phyloP scores from a whole-genome alignment of 2,113 vertebrate genomes.

The Scomber japonicus region DNA sequence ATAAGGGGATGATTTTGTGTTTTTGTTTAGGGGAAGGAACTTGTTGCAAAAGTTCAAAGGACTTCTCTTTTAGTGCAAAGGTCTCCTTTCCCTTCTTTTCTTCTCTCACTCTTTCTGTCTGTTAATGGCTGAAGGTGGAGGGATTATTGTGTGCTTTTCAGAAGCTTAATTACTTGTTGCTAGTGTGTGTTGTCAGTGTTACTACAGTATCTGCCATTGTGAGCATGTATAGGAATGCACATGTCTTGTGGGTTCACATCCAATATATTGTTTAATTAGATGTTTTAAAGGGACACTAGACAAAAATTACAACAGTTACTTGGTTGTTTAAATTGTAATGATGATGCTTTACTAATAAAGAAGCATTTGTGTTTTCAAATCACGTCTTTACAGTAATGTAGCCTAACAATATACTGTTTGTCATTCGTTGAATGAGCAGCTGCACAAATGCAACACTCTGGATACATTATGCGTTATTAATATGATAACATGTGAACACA shows the following conservation, averaged over 20 bases:
- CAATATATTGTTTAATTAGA: not conserved
- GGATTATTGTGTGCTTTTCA: slow-evolving; percentile 65
- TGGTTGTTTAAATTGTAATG: too few relatives aligned
- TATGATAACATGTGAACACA: too few relatives aligned
- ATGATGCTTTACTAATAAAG: too few relatives aligned
- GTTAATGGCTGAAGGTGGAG: slow-evolving; percentile 58
- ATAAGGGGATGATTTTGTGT: slow-evolving; percentile 76
- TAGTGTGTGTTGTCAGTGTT: slow-evolving; percentile 44
- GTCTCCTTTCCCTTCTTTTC: slow-evolving; percentile 62
- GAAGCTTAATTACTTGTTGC: slow-evolving; percentile 71
- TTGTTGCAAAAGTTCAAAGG: slow-evolving; percentile 79
- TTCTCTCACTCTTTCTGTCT: slow-evolving; percentile 40
- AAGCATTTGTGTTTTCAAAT: too few relatives aligned
- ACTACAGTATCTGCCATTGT: slow-evolving; percentile 49
- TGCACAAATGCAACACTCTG: too few relatives aligned
- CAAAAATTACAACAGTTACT: not conserved
- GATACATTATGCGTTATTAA: too few relatives aligned
- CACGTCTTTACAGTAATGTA: too few relatives aligned
- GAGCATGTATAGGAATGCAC: not conserved
- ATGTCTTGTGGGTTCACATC: not conserved
- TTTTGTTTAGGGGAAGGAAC: slow-evolving; percentile 77
- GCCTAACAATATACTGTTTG: too few relatives aligned
- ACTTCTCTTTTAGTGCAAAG: slow-evolving; percentile 61
- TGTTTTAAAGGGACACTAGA: not conserved
- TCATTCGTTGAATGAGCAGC: too few relatives aligned